Evolutionary conservation across 2,888 invertebrate genomes (phyloP), one percentile per base, ranked within the genome.

Genomic region (Acleris literana): DNA sequence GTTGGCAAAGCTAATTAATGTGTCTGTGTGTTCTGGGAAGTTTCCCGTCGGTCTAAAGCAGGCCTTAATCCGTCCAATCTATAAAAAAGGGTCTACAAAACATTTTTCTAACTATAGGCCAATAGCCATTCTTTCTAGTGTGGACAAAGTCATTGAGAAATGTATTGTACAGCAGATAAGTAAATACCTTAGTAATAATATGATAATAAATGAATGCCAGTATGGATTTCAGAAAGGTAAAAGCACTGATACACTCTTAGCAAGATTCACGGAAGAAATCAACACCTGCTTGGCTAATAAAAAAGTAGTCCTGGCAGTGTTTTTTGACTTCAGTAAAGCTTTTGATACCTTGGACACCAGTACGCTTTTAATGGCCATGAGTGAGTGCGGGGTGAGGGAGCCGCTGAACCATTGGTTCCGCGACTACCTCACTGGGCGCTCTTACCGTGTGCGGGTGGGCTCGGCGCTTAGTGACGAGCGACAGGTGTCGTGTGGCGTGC

Each of bases 401-500:
- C 48, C n/a, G 16, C 48, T 20, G 20, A 20, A 20, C 20, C 20
- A 20, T 2, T 20, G 20, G 20, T 20, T 20, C 20, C 20, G 20
- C n/a, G n/a, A 48, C 11, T n/a, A 11, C 5, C 11, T 48, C 16
- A n/a, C n/a, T n/a, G 16, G 6, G 48, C 20, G 20, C 48, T 48
- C 48, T 1, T 48, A 17, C 17, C 48, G 48, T 17, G 48, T 48
- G 48, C 13, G n/a, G 48, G 48, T 48, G 17, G n/a, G 48, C 48
- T 17, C 17, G 48, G n/a, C 48, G 48, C 18, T 18, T 17, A 51
- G n/a, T 11, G 51, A 52, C 22, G 44, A 16, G 48, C 18, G 22
- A 3, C 48, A 20, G 48, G 55, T 46, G 55, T 16, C 17, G 48
- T 55, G 63, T 44, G 55, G 63, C 17, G 49, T 63, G 55, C 49